Conservation (phyloP, 2,797 vertebrate genomes). For the Arvicola amphibius region DNA sequence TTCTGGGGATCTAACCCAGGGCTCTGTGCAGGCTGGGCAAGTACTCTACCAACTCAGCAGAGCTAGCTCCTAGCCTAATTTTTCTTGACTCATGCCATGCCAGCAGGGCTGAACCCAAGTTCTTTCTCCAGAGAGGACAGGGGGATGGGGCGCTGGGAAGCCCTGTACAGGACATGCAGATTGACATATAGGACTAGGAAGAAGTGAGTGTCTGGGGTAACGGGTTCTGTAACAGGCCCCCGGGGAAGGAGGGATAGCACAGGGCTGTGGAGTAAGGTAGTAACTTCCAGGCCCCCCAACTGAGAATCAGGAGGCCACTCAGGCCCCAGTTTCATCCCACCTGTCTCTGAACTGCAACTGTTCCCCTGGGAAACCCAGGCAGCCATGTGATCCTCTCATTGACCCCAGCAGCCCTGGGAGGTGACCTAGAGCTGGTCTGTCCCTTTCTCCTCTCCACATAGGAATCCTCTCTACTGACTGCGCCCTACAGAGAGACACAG, state of each 20-base stretch:
- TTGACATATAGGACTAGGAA: not conserved
- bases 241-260: no score
- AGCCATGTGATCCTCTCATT: not conserved
- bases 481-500: not conserved
- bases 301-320: no score
- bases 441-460: not conserved
- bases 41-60: not conserved
- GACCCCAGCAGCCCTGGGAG: not conserved
- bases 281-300: accelerated
- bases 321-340: accelerated
- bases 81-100: not conserved
- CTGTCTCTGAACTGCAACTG: not conserved
- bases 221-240: not conserved
- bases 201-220: not conserved
- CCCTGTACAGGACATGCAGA: not conserved
- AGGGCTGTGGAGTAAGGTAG: accelerated
- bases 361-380: not conserved
- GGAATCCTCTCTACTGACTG: not conserved
- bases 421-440: not conserved
- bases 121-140: not conserved
- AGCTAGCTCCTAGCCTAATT: not conserved
- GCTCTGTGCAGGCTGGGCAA: not conserved
- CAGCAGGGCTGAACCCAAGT: not conserved
- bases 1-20: not conserved
- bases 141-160: not conserved